Evolutionary conservation across 2,797 vertebrate species (phyloP).

Genomic region (Todus mexicanus): DNA sequence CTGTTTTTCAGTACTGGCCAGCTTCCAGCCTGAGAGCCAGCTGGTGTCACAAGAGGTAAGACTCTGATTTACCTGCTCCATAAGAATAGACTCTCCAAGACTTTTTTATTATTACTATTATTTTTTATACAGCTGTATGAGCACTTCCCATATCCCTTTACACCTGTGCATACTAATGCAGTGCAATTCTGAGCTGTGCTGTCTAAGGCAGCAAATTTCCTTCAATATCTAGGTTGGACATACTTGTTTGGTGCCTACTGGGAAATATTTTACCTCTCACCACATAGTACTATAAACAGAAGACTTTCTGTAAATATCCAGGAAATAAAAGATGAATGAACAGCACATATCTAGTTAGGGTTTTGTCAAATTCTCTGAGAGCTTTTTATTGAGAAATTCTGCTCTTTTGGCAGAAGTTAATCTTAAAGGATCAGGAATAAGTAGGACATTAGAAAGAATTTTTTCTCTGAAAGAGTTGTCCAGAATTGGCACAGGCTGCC

Average conservation of each 20-base stretch:
- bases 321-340: background rate
- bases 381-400: background rate
- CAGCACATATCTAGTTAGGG: background rate
- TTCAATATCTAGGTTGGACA: background rate
- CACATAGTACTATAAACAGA: background rate
- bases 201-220: background rate
- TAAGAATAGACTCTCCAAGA: background rate
- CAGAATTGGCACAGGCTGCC: no score
- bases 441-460: no score
- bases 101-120: no score
- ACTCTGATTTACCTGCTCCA: background rate
- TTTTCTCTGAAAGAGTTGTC: no score
- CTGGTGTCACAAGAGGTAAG: conserved; percentile 69
- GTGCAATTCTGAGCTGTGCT: background rate
- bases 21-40: conserved; percentile 18
- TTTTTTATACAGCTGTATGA: background rate
- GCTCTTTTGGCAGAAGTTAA: background rate
- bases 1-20: conserved; percentile 62
- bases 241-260: background rate
- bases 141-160: background rate
- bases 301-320: background rate
- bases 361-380: background rate
- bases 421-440: background rate
- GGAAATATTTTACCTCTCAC: background rate
- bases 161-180: background rate